Percentiles rank a stretch among this genome's conserved stretches.
Evolutionary conservation across 2,888 invertebrate species (phyloP).

Genomic region (Antheraea assamensis): DNA sequence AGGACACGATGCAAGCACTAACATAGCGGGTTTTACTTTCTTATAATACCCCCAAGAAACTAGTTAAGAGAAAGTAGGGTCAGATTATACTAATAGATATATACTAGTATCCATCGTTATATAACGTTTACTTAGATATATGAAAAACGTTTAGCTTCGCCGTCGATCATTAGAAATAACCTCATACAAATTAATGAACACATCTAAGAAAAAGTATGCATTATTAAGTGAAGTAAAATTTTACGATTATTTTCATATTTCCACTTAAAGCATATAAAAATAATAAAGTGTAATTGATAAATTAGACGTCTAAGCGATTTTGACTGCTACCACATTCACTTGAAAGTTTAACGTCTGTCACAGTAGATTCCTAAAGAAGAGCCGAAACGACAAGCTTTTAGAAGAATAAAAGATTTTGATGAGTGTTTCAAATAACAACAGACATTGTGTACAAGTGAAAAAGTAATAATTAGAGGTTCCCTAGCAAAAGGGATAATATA

Average conservation of each 20-base stretch:
- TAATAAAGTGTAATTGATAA: not conserved
- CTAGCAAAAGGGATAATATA: constrained; percentile 54
- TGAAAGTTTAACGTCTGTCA: constrained; percentile 79
- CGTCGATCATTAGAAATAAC: constrained; percentile 31
- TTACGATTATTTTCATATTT: not conserved
- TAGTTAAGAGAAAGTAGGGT: constrained; percentile 81
- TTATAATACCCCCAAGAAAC: constrained; percentile 77
- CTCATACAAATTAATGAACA: constrained; percentile 25
- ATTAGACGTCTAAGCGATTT: constrained; percentile 63
- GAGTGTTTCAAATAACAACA: constrained; percentile 65
- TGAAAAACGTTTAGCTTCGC: constrained; percentile 4
- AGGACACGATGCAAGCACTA: constrained; percentile 76
- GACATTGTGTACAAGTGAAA: constrained; percentile 67
- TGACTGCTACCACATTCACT: constrained; percentile 71
- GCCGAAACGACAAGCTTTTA: constrained; percentile 76
- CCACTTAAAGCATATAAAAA: not conserved
- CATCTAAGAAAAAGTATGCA: not conserved
- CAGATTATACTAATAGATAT: constrained; percentile 54
- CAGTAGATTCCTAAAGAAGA: constrained; percentile 77
- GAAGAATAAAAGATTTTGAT: constrained; percentile 69
- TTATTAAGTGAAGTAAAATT: not conserved
- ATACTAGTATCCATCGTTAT: constrained; percentile 65
- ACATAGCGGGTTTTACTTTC: constrained; percentile 82
- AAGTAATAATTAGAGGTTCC: constrained; percentile 61
- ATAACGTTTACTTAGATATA: constrained; percentile 50